Conservation (phyloP, 2,888 invertebrate species). For the Sthenelais limicola region DNA sequence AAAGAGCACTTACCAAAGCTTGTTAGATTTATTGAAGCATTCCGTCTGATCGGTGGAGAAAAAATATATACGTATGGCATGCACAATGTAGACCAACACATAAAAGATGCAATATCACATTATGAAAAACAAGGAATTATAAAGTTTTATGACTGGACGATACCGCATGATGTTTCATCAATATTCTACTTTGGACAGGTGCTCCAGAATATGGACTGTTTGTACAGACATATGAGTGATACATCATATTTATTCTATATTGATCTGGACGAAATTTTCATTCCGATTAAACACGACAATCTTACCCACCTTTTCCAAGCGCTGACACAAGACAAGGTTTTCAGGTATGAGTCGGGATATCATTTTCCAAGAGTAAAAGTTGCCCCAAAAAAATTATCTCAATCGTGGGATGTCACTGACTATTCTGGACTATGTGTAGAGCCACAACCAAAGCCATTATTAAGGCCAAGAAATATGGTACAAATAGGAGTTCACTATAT, state of each 20-base stretch:
- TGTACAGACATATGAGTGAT: not conserved
- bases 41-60: not conserved
- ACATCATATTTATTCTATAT: not conserved
- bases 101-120: not conserved
- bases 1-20: not conserved
- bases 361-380: too few relatives aligned
- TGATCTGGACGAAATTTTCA: not conserved
- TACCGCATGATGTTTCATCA: not conserved
- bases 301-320: too few relatives aligned
- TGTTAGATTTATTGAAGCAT: not conserved
- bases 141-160: not conserved
- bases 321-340: too few relatives aligned
- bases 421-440: too few relatives aligned
- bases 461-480: too few relatives aligned
- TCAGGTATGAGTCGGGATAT: too few relatives aligned
- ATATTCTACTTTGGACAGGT: not conserved
- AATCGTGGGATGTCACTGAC: too few relatives aligned
- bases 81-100: not conserved
- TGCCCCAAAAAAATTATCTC: too few relatives aligned
- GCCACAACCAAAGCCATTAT: too few relatives aligned
- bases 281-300: not conserved
- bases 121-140: constrained; percentile 1
- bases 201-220: constrained; percentile 13
- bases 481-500: too few relatives aligned
- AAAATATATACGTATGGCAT: not conserved